These are phyloP conservation scores for Sesamia nonagrioides DNA, from an alignment of 1,140 invertebrate genomes.

Conservation along the genomic window DNA sequence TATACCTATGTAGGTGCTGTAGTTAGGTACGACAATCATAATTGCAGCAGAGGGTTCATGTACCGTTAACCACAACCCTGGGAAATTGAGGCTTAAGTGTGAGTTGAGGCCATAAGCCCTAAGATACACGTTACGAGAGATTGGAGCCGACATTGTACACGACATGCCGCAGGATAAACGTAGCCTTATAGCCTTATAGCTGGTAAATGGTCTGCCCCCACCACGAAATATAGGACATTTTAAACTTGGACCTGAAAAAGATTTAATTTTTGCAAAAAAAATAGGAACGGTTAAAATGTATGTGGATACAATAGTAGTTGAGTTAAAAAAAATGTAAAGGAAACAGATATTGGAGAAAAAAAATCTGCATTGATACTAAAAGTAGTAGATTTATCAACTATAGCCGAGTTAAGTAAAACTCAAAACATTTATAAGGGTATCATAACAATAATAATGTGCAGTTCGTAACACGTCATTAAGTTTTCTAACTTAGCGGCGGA, in stretches of 20 bases:
- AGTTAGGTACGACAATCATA: background rate
- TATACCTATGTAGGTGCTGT: no score
- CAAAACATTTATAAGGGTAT: no score
- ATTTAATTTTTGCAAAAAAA: background rate
- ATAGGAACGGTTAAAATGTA: no score
- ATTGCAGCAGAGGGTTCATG: background rate
- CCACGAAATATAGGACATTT: background rate
- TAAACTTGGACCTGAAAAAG: background rate
- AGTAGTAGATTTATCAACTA: no score
- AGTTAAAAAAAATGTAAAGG: no score
- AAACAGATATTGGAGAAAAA: no score
- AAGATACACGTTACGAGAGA: conserved; percentile 13
- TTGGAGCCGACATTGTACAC: conserved; percentile 1
- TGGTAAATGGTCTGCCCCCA: background rate
- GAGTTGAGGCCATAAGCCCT: conserved; percentile 16
- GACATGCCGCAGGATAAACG: background rate
- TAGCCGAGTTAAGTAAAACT: no score
- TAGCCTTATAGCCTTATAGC: background rate
- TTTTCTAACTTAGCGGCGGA: no score
- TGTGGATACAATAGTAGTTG: no score
- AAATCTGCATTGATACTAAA: no score
- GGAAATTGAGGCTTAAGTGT: conserved; percentile 24
- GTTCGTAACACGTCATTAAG: no score
- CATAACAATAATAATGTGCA: no score
- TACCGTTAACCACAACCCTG: background rate